These are phyloP conservation scores for Hoplodrina blanda DNA, from an alignment of 2,888 invertebrate species.

Conservation along the genomic window DNA sequence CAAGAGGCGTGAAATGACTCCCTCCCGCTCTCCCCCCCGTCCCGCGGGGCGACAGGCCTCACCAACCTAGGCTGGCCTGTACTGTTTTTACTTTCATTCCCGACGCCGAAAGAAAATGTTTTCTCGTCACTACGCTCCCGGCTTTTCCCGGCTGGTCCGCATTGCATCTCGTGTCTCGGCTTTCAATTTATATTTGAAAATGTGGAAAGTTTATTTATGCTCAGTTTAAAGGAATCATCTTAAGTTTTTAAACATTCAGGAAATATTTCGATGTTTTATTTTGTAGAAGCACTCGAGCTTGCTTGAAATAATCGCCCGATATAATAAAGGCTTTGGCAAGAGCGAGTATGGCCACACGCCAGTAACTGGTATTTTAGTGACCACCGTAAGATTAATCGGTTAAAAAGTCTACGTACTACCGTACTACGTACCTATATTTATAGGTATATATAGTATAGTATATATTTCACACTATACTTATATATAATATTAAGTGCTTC, in stretches of 20 bases:
- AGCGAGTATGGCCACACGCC: constrained; percentile 59
- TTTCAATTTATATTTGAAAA: constrained; percentile 79
- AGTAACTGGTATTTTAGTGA: constrained; percentile 62
- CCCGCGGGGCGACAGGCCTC: constrained; percentile 67
- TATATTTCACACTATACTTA: constrained; percentile 36
- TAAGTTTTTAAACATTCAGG: constrained; percentile 41
- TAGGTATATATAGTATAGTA: too few species aligned
- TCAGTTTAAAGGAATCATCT: constrained; percentile 55
- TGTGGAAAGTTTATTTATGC: constrained; percentile 70
- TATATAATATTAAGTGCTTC: constrained; percentile 18
- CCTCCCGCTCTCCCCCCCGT: constrained; percentile 69
- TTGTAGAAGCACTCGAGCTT: constrained; percentile 6
- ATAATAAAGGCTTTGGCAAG: constrained; percentile 61
- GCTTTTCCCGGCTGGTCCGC: constrained; percentile 62
- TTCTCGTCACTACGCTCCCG: constrained; percentile 32
- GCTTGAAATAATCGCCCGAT: constrained; percentile 35
- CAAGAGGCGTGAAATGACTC: constrained; percentile 89
- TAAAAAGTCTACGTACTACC: constrained; percentile 46
- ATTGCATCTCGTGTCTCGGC: constrained; percentile 64
- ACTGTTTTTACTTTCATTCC: constrained; percentile 70
- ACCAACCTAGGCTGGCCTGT: constrained; percentile 76
- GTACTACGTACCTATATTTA: too few species aligned
- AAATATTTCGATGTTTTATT: constrained; percentile 28
- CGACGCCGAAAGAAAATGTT: constrained; percentile 52
- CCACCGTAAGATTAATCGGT: constrained; percentile 54